Evolutionary conservation across 2,888 invertebrate genomes (phyloP).

Genomic region (Drosophila sordidula): DNA sequence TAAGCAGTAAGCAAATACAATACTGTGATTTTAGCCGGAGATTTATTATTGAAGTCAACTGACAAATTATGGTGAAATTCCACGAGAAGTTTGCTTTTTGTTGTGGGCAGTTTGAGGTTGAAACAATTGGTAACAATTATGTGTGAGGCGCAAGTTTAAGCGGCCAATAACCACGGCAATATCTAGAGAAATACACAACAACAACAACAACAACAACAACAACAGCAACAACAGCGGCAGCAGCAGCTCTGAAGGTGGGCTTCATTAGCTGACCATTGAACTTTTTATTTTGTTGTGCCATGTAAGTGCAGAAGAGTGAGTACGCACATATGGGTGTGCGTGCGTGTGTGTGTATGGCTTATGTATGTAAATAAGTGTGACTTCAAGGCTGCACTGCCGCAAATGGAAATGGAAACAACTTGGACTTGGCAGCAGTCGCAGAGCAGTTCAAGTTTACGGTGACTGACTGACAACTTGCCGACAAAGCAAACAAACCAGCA

Average conservation of each 20-base stretch:
- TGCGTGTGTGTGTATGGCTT: conserved; percentile 2
- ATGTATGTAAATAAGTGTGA: conserved; percentile 55
- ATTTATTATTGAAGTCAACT: conserved; percentile 29
- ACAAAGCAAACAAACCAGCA: conserved; percentile 55
- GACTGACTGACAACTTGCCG: conserved; percentile 63
- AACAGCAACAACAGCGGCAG: no score
- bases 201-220: no score
- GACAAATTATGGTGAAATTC: conserved; percentile 45
- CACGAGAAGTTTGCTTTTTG: conserved; percentile 5
- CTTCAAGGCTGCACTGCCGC: conserved; percentile 62
- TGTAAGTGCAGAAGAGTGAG: conserved; percentile 50
- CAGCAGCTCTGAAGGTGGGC: conserved; percentile 65
- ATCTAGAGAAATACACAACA: conserved; percentile 6
- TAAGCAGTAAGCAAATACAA: conserved; percentile 11
- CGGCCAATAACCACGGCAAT: conserved; percentile 43
- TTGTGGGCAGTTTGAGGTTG: conserved; percentile 53
- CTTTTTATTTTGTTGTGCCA: conserved; percentile 53
- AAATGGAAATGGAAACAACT: conserved; percentile 66
- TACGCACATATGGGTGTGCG: conserved; percentile 18
- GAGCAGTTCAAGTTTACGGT: conserved; percentile 66
- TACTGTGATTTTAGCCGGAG: conserved; percentile 12
- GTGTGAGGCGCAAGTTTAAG: conserved; percentile 26
- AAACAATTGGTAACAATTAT: conserved; percentile 66
- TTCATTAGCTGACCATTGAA: conserved; percentile 69
- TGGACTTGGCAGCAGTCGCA: conserved; percentile 59